Evolutionary conservation across 2,113 vertebrate species (phyloP), one percentile per base, ranked within the genome.

Genomic region (Muscicapa adusta): DNA sequence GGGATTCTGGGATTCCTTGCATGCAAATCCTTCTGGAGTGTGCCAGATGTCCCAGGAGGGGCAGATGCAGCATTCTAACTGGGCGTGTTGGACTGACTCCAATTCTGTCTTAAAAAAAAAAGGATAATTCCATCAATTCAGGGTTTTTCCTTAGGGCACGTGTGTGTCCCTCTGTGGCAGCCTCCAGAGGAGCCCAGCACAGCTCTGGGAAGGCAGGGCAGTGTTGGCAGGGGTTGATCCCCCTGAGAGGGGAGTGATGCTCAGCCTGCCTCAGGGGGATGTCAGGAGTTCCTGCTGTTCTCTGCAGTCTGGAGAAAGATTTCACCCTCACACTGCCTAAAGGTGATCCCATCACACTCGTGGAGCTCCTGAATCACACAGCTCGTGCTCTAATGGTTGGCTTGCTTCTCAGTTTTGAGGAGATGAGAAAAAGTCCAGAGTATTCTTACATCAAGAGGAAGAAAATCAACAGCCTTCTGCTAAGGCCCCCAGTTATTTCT

Each of bases 131-230:
- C 12, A 14, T 45, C 51, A 26, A 1, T 7, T 16, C 29, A 14
- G 29, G 1, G 15, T 23, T 74, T 73, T 56, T 42, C 31, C 13
- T 74, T 1, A 0, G 2, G 26, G 28, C 6, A 9, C 0, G 0
- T 10, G 77, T 42, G 40, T 43, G 56, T 3, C 47, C 3, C 29
- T 42, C 12, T 6, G 20, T 65, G 87, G 57, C 63, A 76, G 34
- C 6, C 6, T 12, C 7, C 28, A 43, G 29, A 15, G 47, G 25
- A 53, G 2, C 15, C 8, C 1, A 13, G 38, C 8, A 38, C 15
- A 12, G 13, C 24, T 5, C 2, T 6, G 48, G 53, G 19, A 61
- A 89, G 47, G 36, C 68, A 25, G 3, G 31, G 43, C 28, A 28
- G 25, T 1, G 29, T 2, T 63, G 74, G 33, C 42, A 74, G 42